Evolutionary conservation across 2,113 vertebrate genomes (phyloP).

Genomic region (Antennarius striatus): DNA sequence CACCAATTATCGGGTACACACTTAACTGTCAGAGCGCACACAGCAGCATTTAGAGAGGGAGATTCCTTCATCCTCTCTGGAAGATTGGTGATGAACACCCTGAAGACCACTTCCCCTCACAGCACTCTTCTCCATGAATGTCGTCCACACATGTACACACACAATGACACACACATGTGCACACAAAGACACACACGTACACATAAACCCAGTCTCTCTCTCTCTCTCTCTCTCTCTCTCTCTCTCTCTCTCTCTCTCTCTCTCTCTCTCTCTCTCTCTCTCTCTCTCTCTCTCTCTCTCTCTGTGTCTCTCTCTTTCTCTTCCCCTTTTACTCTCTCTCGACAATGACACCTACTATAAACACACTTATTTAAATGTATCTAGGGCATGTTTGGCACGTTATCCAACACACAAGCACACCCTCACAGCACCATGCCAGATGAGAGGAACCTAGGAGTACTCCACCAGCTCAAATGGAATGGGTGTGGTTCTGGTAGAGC

Average conservation of each 20-base stretch:
- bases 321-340: background rate
- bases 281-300: background rate
- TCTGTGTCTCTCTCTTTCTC: background rate
- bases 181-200: background rate
- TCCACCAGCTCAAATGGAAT: conserved; percentile 34
- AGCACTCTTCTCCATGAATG: conserved; percentile 28
- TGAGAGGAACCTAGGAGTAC: conserved; percentile 23
- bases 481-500: conserved; percentile 56
- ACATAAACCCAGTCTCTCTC: background rate
- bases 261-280: background rate
- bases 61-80: conserved; percentile 13
- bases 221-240: background rate
- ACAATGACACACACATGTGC: background rate
- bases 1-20: background rate
- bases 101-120: conserved; percentile 46
- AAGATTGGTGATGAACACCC: conserved; percentile 36
- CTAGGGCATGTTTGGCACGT: conserved; percentile 38
- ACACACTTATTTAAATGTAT: conserved; percentile 56
- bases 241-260: background rate
- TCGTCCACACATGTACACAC: conserved; percentile 8
- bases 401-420: conserved; percentile 3
- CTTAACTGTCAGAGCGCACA: background rate
- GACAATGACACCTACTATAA: conserved; percentile 46
- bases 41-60: conserved; percentile 17
- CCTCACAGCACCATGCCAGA: conserved; percentile 28